Evolutionary conservation across 1,140 invertebrate genomes (phyloP).

Genomic region (Pseudomyrmex cubaensis): DNA sequence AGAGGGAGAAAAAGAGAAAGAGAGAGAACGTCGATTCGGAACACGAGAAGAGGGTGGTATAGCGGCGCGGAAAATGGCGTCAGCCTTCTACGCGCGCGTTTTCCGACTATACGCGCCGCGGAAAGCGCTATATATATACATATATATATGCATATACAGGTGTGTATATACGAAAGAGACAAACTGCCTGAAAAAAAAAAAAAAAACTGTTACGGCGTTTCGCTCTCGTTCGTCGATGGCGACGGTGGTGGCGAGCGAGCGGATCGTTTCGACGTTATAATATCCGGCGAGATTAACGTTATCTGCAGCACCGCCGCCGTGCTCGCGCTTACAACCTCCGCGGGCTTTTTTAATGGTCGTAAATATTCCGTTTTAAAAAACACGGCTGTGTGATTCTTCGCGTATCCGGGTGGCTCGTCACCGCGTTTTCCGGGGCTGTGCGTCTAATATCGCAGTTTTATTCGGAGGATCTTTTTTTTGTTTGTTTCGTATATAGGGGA

Average conservation of each 20-base stretch:
- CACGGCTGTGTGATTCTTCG: constrained; percentile 39
- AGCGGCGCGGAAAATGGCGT: constrained; percentile 65
- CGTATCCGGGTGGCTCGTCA: constrained; percentile 4
- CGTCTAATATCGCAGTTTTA: constrained; percentile 50
- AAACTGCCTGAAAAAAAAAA: constrained; percentile 18
- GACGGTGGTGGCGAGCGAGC: not conserved
- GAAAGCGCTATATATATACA: not conserved
- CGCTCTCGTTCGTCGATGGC: not conserved
- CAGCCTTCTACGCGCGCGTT: constrained; percentile 57
- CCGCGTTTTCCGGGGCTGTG: constrained; percentile 26
- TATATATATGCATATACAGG: too few species aligned
- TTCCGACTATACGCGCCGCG: constrained; percentile 6
- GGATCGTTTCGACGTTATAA: constrained; percentile 58
- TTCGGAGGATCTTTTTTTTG: not conserved
- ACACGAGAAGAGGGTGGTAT: constrained; percentile 24
- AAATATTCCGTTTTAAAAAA: constrained; percentile 55
- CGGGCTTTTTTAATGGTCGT: constrained; percentile 33
- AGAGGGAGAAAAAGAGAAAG: constrained; percentile 54
- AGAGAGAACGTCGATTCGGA: constrained; percentile 64
- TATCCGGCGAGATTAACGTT: constrained; percentile 57
- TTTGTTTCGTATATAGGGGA: not conserved
- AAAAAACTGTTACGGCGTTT: constrained; percentile 36
- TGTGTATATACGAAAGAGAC: constrained; percentile 8
- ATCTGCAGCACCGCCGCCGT: constrained; percentile 12
- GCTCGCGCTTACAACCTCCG: constrained; percentile 1